phyloP scores from a whole-genome alignment of 2,797 vertebrate genomes.

The Psittacula derbiana region DNA sequence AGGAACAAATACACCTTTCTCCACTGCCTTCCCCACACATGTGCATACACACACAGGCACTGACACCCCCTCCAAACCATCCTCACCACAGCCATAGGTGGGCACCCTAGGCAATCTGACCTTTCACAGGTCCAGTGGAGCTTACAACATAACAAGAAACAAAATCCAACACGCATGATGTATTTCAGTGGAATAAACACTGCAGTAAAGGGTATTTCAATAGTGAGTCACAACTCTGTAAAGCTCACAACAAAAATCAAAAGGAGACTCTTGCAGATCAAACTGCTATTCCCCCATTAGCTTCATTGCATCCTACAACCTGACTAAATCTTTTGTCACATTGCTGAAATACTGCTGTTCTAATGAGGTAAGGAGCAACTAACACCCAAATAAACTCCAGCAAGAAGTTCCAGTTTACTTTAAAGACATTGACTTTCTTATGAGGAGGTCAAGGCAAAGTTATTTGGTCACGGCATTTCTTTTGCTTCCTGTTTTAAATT shows the following conservation, averaged over 20 bases:
- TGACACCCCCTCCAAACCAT: neutral
- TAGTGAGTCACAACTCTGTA: neutral
- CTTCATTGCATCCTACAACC: neutral
- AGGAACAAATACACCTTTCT: neutral
- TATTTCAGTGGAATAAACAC: neutral
- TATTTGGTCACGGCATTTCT: neutral
- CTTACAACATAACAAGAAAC: neutral
- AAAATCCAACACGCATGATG: accelerated
- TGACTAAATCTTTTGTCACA: neutral
- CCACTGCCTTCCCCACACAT: neutral
- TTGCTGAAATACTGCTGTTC: neutral
- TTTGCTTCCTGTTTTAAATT: conserved; percentile 61
- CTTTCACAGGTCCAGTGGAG: neutral
- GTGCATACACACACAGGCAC: accelerated
- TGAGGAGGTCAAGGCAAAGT: conserved; percentile 56
- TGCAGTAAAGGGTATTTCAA: neutral
- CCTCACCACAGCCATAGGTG: accelerated
- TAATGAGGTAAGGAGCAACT: neutral
- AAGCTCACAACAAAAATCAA: neutral
- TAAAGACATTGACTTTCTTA: conserved; percentile 22
- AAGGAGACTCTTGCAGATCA: neutral
- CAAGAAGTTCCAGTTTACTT: conserved; percentile 34
- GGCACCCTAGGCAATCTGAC: neutral
- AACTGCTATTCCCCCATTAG: neutral
- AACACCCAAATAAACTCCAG: conserved; percentile 6